phyloP scores from a whole-genome alignment of 2,797 vertebrate species.

The Leptodactylus fallax region DNA sequence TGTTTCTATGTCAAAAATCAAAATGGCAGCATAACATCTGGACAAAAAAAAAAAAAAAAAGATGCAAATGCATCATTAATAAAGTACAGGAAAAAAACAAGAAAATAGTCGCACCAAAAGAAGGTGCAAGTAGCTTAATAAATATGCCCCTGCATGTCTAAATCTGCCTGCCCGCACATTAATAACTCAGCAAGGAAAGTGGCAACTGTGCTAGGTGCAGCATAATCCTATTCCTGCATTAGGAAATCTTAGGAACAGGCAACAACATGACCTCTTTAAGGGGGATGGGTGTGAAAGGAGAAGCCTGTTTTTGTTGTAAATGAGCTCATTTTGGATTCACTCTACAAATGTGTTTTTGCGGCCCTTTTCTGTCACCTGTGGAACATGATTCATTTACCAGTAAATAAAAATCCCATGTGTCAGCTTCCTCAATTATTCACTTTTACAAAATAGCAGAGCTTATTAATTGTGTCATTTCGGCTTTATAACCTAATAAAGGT shows the following conservation, averaged over 20 bases:
- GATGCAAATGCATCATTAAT: too few relatives aligned
- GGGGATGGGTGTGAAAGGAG: constrained; percentile 37
- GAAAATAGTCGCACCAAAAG: too few relatives aligned
- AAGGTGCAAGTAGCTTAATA: too few relatives aligned
- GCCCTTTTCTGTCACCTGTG: background rate
- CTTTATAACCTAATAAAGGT: constrained; percentile 8
- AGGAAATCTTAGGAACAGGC: background rate
- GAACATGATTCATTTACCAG: constrained; percentile 3
- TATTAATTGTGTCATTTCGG: background rate
- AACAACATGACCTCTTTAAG: background rate
- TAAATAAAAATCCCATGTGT: background rate
- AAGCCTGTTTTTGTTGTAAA: constrained; percentile 28
- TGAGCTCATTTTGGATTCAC: constrained; percentile 16
- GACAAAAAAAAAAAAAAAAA: too few relatives aligned
- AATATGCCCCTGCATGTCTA: too few relatives aligned
- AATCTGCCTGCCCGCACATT: too few relatives aligned
- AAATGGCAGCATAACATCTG: too few relatives aligned
- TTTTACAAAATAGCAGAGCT: background rate
- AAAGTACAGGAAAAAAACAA: too few relatives aligned
- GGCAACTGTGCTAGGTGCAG: too few relatives aligned
- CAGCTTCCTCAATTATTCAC: background rate
- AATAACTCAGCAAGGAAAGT: too few relatives aligned
- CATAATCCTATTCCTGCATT: too few relatives aligned
- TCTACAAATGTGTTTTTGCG: background rate
- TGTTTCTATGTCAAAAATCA: too few relatives aligned